Conservation (phyloP, 1,140 invertebrate genomes). For the Coenobita brevimanus region DNA sequence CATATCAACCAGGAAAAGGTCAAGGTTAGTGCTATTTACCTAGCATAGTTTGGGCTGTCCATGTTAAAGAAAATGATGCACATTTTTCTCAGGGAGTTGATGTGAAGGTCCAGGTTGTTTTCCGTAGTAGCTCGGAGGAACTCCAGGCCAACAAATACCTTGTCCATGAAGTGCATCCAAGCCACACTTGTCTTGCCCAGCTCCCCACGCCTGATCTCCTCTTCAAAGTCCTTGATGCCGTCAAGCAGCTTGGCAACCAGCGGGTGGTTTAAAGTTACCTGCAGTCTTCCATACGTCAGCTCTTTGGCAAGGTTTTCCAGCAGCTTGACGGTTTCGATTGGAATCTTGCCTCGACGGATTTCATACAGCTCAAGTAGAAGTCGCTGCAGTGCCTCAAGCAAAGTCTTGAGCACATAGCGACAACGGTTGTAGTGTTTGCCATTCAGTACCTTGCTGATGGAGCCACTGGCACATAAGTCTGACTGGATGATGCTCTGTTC, state of each 20-base stretch:
- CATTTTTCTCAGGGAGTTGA: too few species aligned
- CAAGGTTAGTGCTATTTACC: constrained; percentile 1
- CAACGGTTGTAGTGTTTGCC: background rate
- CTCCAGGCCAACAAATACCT: background rate
- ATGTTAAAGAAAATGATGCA: too few species aligned
- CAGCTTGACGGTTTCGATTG: constrained; percentile 22
- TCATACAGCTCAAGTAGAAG: background rate
- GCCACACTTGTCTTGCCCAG: background rate
- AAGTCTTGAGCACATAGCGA: constrained; percentile 17
- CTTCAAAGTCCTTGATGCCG: constrained; percentile 7
- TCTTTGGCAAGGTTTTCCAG: constrained; percentile 12
- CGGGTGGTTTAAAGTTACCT: background rate
- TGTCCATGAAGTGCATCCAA: background rate
- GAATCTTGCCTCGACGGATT: constrained; percentile 14
- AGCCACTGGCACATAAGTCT: constrained; percentile 9
- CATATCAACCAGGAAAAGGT: constrained; percentile 2
- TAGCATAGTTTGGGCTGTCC: too few species aligned
- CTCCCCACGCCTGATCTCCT: background rate
- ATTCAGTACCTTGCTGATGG: constrained; percentile 7
- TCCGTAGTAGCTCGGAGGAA: background rate
- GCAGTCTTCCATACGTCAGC: background rate
- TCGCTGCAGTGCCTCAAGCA: constrained; percentile 16
- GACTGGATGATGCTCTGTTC: constrained; percentile 17
- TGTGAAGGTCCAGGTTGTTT: background rate
- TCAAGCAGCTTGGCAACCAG: constrained; percentile 1